phyloP scores from a whole-genome alignment of 2,797 vertebrate species.

The Adrianichthys oophorus region DNA sequence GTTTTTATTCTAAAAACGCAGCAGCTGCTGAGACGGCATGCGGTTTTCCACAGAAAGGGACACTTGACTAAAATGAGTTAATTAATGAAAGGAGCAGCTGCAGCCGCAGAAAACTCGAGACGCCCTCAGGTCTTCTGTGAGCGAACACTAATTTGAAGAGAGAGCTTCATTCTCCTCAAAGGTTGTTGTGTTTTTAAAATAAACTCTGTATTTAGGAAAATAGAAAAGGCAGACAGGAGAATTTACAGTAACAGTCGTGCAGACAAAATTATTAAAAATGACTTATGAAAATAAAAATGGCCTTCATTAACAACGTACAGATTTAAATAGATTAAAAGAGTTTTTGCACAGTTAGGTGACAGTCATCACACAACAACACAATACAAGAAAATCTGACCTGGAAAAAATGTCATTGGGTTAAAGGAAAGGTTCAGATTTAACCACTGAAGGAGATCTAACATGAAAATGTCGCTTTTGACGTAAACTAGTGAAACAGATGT shows the following conservation, averaged over 20 bases:
- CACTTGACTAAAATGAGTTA: constrained; percentile 23
- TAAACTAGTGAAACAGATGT: neutral
- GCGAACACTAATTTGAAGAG: constrained; percentile 2
- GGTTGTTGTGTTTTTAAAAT: constrained; percentile 14
- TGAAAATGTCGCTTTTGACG: neutral
- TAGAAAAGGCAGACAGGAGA: constrained; percentile 39
- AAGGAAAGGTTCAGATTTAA: constrained; percentile 1
- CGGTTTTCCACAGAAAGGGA: constrained; percentile 11
- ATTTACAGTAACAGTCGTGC: constrained; percentile 20
- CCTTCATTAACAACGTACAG: neutral
- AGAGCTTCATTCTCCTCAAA: neutral
- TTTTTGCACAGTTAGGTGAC: neutral
- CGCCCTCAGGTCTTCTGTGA: constrained; percentile 17
- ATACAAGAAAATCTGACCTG: constrained; percentile 11
- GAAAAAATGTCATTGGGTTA: constrained; percentile 1
- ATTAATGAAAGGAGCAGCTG: constrained; percentile 48
- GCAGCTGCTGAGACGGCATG: constrained; percentile 42
- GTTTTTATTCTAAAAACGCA: constrained; percentile 9
- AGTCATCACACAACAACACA: neutral
- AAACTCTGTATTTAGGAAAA: constrained; percentile 38
- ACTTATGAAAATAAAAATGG: neutral
- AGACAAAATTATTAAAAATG: constrained; percentile 4
- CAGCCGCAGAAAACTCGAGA: constrained; percentile 16
- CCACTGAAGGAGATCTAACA: constrained; percentile 1
- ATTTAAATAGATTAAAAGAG: constrained; percentile 1